Evolutionary conservation across 2,888 invertebrate species (phyloP).

Genomic region (Chironomus riparius): DNA sequence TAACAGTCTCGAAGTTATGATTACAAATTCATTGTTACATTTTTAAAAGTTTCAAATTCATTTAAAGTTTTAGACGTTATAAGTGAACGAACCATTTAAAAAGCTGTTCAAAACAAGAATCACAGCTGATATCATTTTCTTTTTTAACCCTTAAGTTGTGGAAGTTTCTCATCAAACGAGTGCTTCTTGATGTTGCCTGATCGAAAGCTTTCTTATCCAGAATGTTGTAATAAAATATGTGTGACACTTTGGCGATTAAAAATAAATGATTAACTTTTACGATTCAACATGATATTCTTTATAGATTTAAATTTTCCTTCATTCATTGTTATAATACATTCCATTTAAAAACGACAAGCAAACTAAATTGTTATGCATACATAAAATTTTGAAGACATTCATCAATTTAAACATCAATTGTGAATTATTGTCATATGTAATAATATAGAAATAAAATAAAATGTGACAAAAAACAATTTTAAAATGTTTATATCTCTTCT

Average conservation of each 20-base stretch:
- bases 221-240: conserved; percentile 8
- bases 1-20: too few relatives aligned
- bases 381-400: neutral
- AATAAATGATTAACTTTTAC: neutral
- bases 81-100: too few relatives aligned
- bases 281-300: neutral
- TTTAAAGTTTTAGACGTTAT: too few relatives aligned
- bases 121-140: neutral
- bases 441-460: neutral
- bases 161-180: neutral
- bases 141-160: neutral
- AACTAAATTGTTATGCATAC: neutral
- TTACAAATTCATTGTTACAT: too few relatives aligned
- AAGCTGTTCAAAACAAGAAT: too few relatives aligned
- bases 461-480: neutral
- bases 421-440: conserved; percentile 4
- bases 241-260: neutral
- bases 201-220: neutral
- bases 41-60: too few relatives aligned
- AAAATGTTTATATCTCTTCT: neutral
- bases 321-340: neutral
- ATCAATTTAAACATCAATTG: neutral
- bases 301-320: neutral
- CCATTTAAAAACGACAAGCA: neutral
- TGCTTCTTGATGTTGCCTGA: neutral